Base-by-base conservation (phyloP, 2,113 vertebrate genomes). In the Ifrita kowaldi region DNA sequence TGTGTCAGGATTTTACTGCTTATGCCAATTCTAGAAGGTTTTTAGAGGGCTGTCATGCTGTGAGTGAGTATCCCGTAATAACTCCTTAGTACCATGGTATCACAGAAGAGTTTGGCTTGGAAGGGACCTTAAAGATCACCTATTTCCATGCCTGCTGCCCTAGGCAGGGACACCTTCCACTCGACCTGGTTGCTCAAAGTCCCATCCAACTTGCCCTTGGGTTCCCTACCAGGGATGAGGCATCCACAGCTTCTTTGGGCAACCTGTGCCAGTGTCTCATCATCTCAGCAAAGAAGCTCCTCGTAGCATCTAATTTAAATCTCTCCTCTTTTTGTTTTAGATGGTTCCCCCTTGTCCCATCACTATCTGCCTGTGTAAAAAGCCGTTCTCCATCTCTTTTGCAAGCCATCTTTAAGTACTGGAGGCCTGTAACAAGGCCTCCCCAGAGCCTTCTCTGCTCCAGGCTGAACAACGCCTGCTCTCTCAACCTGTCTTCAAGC, bases 391-490 rank as follows among this genome's bases (percentile, higher is more conserved):
- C 16, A 35, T 68, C 14, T 62, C 24, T 53, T 75, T 53, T 60
- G 26, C 12, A 32, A 60, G n/a, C 39, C n/a, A 47, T 75, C 14
- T 60, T 60, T 60, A 55, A 41, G 6, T 53, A 41, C n/a, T 47
- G 13, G n/a, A 39, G 32, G 11, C 9, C 39, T n/a, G n/a, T 41
- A 68, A 55, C 13, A 22, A 60, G 24, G 20, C 32, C 9, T 83
- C 6, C n/a, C 16, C 20, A 68, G n/a, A 41, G 24, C 39, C 30
- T 59, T 67, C n/a, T 68, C 44, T 76, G 69, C 17, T 27, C n/a
- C n/a, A 47, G 10, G 30, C 55, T 47, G 12, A 41, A 16, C 13
- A 68, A 52, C 0, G 0, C 16, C n/a, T 47, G 9, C 30, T 41
- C 11, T 62, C 14, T 53, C 11, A 75, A 44, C 11, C 17, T 53